Conservation (phyloP, 2,113 vertebrate genomes). For the Cyphomyrus discorhynchus region DNA sequence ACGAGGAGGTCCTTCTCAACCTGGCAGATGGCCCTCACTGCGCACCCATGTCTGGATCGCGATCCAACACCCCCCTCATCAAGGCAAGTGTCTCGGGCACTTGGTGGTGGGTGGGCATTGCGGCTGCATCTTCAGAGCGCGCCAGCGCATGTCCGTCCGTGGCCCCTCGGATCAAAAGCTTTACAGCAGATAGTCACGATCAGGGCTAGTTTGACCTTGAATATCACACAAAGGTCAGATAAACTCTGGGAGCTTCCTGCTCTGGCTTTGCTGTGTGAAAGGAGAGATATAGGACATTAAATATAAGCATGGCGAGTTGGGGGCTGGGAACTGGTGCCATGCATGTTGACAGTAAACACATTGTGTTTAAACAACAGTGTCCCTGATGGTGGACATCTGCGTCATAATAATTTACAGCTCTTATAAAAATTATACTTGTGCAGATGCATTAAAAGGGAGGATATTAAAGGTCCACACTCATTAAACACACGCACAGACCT, state of each 20-base stretch:
- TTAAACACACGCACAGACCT: background rate
- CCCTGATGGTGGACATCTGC: background rate
- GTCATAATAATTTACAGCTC: background rate
- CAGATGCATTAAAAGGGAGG: background rate
- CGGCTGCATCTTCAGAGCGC: background rate
- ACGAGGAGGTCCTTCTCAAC: conserved; percentile 80
- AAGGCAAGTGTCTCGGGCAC: conserved; percentile 60
- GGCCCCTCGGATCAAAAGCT: background rate
- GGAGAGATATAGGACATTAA: background rate
- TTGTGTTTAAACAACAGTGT: conserved; percentile 1
- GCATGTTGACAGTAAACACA: background rate
- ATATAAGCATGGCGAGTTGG: background rate
- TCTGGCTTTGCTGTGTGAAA: background rate
- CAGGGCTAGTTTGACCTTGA: background rate
- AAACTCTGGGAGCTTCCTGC: background rate
- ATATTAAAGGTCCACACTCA: background rate
- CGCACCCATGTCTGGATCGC: conserved; percentile 56
- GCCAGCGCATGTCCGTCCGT: background rate
- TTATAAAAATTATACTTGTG: background rate
- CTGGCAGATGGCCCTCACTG: conserved; percentile 71
- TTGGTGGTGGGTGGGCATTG: background rate
- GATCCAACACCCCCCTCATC: conserved; percentile 67
- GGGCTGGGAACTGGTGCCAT: background rate
- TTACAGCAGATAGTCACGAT: background rate
- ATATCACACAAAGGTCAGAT: background rate